Base-by-base conservation (phyloP, 1,140 invertebrate genomes). In the Arion vulgaris region DNA sequence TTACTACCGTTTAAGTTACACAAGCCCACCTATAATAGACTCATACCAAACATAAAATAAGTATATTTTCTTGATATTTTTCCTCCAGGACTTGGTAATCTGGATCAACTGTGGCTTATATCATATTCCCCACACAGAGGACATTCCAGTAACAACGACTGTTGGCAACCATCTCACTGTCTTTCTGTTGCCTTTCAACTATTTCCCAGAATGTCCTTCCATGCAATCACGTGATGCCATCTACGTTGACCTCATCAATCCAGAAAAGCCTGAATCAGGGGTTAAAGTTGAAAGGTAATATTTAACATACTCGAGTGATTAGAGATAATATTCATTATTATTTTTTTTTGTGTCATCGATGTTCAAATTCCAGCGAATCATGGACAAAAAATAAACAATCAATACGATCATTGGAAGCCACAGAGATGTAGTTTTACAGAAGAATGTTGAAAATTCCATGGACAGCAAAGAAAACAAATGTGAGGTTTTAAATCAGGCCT, bases 171-270 rank as follows among this genome's bases (percentile, higher is more conserved):
- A 85, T 26, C 85, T 87, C 28, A 83, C 85, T 34, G 84, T 91
- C 80, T 72, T 82, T 34, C 73, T 91, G 0, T 76, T 84, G 15
- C 90, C 90, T 19, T 90, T 85, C 81, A 91, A 91, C 83, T 90
- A 87, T 81, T 90, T 88, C 78, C 34, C 51, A 0, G 87, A 88
- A 41, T 85, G 87, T 53, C 90, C 90, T 17, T 88, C 87, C 17
- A 57, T 87, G 77, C 77, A 76, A 15, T 88, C 89, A 34, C 80
- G 83, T 32, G 86, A 89, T 45, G 86, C 87, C 0, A 78, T 90
- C 26, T 75, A 85, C 32, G 66, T 86, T 95, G 94, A 96, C 0
- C 62, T 9, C 36, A 80, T 36, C 5, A 26, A 71, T 49, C 39
- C 45, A 4, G 32, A 45, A 17, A 1, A 45, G 1, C 41, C 41